A percentile compares a stretch with the other conserved stretches of the same genome.
These are phyloP conservation scores for Allobates femoralis DNA, from an alignment of 2,797 vertebrate species.

Conservation along the genomic window DNA sequence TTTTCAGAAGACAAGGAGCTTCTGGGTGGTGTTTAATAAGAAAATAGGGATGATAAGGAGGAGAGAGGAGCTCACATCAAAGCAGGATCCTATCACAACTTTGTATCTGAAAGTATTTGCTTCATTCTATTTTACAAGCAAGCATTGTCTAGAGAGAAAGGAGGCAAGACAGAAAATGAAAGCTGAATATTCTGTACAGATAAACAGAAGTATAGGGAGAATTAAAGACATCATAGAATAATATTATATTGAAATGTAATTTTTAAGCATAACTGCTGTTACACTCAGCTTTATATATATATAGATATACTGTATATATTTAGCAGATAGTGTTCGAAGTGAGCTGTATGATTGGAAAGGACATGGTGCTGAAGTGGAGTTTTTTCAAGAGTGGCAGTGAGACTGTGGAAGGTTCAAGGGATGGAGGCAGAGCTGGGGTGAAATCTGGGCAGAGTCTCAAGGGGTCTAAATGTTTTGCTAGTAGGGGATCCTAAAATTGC, in stretches of 20 bases:
- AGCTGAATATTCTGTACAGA: not conserved
- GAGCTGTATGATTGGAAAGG: too few species aligned
- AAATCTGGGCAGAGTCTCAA: too few species aligned
- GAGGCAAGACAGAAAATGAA: not conserved
- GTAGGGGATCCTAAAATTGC: too few species aligned
- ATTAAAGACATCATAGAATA: not conserved
- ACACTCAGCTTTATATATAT: too few species aligned
- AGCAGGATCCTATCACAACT: not conserved
- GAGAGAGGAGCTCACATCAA: not conserved
- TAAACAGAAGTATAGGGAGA: not conserved
- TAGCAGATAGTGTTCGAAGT: too few species aligned
- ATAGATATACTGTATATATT: too few species aligned
- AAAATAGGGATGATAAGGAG: conserved; percentile 5
- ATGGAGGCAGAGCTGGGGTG: too few species aligned
- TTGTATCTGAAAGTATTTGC: not conserved
- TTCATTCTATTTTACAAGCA: not conserved
- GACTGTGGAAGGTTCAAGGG: too few species aligned
- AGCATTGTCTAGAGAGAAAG: not conserved
- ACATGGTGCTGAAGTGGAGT: too few species aligned
- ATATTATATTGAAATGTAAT: not conserved
- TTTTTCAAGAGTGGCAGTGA: too few species aligned
- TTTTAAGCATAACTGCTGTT: too few species aligned
- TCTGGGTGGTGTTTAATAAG: conserved; percentile 35
- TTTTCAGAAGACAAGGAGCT: conserved; percentile 43
- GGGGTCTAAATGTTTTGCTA: too few species aligned